Evolutionary conservation across 2,797 vertebrate species (phyloP), one percentile per base, ranked within the genome.

Genomic region (Diceros bicornis): DNA sequence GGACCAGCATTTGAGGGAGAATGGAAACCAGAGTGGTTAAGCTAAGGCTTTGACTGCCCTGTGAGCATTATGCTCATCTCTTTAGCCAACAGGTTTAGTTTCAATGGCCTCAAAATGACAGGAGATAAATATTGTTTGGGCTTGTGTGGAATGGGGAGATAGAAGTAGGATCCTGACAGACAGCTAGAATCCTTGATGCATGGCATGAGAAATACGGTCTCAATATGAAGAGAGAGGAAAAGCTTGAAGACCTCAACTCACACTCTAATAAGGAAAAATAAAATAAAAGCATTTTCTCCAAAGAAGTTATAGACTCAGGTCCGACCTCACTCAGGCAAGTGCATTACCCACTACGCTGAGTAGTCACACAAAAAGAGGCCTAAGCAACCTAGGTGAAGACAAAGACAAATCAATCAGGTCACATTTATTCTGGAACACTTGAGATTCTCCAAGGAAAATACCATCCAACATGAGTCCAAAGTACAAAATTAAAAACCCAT

Each of bases 71-170:
- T 25, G 1, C 1, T 8, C 11, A 21, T 66, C n/a, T 91, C 61
- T 44, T 82, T 71, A 69, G 68, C 34, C 16, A 68, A 91, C 44
- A 64, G 4, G 6, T 66, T 84, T 90, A 23, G 2, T 17, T 79
- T 89, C 91, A 74, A 72, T 94, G 27, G 9, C 41, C 74, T 92
- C 41, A 96, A 61, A 89, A 77, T 55, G 21, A 92, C 9, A 74
- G 13, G 32, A 81, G 20, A 50, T 64, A 72, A 92, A 62, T 72
- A 68, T 10, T n/a, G 41, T 41, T 41, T 41, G 10, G 69, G 3
- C 14, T 94, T 20, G 20, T 79, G 77, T 29, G 13, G 34, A 93
- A 92, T 78, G 23, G 1, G 4, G 7, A 41, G 4, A 74, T 29
- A 86, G 8, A 89, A 44, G 10, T 27, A 6, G 57, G 8, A 57